Evolutionary conservation across 2,888 invertebrate genomes (phyloP).

Genomic region (Eristalinus sepulchralis): DNA sequence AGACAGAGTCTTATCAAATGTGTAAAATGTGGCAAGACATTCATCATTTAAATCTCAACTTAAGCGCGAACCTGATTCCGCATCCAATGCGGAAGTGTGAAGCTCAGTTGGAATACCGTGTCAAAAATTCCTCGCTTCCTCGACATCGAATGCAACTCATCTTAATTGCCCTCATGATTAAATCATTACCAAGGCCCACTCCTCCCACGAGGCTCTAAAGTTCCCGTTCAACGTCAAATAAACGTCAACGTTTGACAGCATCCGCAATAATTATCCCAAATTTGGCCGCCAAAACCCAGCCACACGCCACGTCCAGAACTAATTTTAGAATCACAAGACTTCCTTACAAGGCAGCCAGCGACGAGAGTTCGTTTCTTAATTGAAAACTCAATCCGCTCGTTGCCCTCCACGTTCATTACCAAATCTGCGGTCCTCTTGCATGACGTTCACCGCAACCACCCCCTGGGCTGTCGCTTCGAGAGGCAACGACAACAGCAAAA

Average conservation of each 20-base stretch:
- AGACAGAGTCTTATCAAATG: too few species aligned
- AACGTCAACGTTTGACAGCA: not conserved
- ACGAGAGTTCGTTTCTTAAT: not conserved
- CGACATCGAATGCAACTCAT: not conserved
- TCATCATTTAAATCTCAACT: too few species aligned
- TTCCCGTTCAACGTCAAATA: not conserved
- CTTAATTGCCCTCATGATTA: not conserved
- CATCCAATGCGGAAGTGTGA: too few species aligned
- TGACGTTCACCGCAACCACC: not conserved
- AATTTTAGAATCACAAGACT: not conserved
- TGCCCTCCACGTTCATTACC: conserved; percentile 17
- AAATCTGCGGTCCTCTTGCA: conserved; percentile 1
- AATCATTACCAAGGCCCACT: not conserved
- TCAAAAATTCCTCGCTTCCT: too few species aligned
- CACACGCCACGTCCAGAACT: not conserved
- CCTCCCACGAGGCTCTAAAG: not conserved
- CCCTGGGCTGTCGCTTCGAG: not conserved
- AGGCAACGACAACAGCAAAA: conserved; percentile 13
- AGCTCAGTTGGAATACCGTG: too few species aligned
- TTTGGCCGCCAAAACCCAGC: not conserved
- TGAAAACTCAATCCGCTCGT: not conserved
- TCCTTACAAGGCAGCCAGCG: not conserved
- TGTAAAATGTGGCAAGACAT: too few species aligned
- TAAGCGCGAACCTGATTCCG: too few species aligned
- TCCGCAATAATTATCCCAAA: not conserved